Conservation (phyloP, 1,140 invertebrate species). For the Centruroides sculpturatus region DNA sequence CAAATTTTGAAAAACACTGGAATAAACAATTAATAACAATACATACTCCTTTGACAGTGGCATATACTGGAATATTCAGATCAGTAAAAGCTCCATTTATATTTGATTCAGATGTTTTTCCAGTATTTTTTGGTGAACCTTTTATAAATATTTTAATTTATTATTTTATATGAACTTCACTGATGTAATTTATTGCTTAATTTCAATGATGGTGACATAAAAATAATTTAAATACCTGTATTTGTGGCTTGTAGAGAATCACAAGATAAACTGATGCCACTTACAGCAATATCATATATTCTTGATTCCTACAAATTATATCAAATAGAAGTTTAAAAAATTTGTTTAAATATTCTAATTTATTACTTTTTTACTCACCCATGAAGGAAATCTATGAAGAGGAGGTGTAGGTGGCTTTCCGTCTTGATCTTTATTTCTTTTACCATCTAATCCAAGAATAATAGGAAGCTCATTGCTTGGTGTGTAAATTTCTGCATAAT, state of each 20-base stretch:
- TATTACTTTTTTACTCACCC: constrained; percentile 17
- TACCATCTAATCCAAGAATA: constrained; percentile 24
- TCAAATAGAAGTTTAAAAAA: neutral
- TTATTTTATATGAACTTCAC: too few species aligned
- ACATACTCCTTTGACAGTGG: constrained; percentile 84
- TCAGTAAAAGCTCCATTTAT: constrained; percentile 22
- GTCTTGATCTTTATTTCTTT: constrained; percentile 24
- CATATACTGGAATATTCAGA: constrained; percentile 71
- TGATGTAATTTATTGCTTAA: too few species aligned
- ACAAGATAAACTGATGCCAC: constrained; percentile 16
- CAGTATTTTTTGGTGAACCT: constrained; percentile 18
- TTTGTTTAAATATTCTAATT: neutral
- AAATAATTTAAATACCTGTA: too few species aligned
- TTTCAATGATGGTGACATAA: too few species aligned
- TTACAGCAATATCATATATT: constrained; percentile 46
- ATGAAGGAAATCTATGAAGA: constrained; percentile 42
- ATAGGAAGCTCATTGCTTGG: constrained; percentile 58
- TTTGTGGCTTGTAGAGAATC: constrained; percentile 7
- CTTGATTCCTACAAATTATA: constrained; percentile 66
- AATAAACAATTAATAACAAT: neutral
- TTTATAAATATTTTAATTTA: too few species aligned
- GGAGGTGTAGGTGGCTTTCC: constrained; percentile 59
- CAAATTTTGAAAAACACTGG: too few species aligned
- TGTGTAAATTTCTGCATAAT: constrained; percentile 89
- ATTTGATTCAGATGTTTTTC: constrained; percentile 11